These are phyloP conservation scores for Dromaius novaehollandiae DNA, from an alignment of 2,113 vertebrate genomes.

Conservation along the genomic window DNA sequence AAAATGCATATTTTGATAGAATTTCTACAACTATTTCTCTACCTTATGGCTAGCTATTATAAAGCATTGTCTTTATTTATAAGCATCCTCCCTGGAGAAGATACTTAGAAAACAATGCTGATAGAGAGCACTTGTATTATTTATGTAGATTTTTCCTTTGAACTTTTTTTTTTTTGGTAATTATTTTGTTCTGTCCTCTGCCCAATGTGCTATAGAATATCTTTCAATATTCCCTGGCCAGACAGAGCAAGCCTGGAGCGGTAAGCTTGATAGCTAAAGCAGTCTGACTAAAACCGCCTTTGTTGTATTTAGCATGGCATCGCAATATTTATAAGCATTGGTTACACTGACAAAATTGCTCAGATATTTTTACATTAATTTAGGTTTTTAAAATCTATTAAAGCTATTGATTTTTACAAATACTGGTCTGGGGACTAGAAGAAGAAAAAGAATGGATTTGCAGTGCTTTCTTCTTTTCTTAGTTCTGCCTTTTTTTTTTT, in stretches of 20 bases:
- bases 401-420: not conserved
- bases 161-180: slow-evolving; percentile 58
- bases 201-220: slow-evolving; percentile 91
- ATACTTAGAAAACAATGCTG: slow-evolving; percentile 19
- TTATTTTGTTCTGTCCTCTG: slow-evolving; percentile 81
- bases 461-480: slow-evolving; percentile 40
- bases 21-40: not conserved
- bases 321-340: slow-evolving; percentile 64
- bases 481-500: slow-evolving; percentile 9
- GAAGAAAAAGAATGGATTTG: not conserved
- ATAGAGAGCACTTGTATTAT: not conserved
- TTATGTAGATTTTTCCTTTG: slow-evolving; percentile 49
- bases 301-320: slow-evolving; percentile 71
- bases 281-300: slow-evolving; percentile 62
- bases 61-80: slow-evolving; percentile 32
- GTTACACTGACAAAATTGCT: slow-evolving; percentile 69
- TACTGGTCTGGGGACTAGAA: slow-evolving; percentile 37
- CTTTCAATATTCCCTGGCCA: slow-evolving; percentile 99
- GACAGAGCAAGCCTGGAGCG: slow-evolving; percentile 94
- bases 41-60: not conserved
- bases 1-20: not conserved
- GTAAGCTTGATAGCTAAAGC: slow-evolving; percentile 85
- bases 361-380: not conserved
- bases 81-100: not conserved
- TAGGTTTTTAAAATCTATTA: not conserved